These are phyloP conservation scores for Lycodopsis pacificus DNA, from an alignment of 2,797 vertebrate species.

Conservation along the genomic window DNA sequence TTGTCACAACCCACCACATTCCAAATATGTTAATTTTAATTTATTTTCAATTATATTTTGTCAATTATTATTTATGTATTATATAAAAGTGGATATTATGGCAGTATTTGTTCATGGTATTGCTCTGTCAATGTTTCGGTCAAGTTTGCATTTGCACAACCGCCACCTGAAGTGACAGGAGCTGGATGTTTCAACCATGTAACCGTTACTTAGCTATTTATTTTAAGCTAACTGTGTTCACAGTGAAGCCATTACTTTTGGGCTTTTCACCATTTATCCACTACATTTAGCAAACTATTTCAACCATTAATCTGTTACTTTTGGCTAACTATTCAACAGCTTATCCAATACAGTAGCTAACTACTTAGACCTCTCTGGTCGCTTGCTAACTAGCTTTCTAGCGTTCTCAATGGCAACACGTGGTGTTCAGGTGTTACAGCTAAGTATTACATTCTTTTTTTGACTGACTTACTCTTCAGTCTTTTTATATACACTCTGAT, in stretches of 20 bases:
- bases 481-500: not conserved
- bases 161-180: not conserved
- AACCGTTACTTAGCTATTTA: not conserved
- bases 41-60: not conserved
- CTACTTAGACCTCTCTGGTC: not conserved
- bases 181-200: not conserved
- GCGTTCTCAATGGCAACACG: not conserved
- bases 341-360: not conserved
- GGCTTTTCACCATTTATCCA: not conserved
- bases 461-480: not conserved
- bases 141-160: not conserved
- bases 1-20: not conserved
- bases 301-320: not conserved
- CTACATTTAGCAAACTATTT: not conserved
- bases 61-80: not conserved
- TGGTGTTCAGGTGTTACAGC: not conserved
- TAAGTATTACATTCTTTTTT: not conserved
- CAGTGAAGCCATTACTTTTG: not conserved
- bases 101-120: not conserved
- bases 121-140: not conserved
- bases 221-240: not conserved
- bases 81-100: not conserved
- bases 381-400: not conserved
- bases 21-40: not conserved
- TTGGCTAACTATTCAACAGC: not conserved